These are phyloP conservation scores for Monochamus saltuarius DNA, from an alignment of 1,140 invertebrate species.

Conservation along the genomic window DNA sequence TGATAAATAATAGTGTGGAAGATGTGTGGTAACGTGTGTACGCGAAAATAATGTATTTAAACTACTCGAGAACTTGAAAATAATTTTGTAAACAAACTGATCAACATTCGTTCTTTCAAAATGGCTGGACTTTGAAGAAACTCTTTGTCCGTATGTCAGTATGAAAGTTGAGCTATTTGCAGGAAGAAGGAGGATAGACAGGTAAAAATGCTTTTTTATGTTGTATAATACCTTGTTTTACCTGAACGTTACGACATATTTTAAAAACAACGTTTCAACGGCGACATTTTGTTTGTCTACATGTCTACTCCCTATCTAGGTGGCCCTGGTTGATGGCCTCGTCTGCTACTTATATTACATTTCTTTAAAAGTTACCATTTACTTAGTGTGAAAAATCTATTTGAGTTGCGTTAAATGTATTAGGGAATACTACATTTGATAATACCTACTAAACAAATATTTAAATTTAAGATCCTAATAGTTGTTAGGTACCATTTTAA, in stretches of 20 bases:
- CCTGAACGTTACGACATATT: neutral
- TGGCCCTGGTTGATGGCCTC: slow-evolving; percentile 19
- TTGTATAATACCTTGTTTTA: neutral
- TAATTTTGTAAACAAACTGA: slow-evolving; percentile 38
- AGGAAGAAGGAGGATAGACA: slow-evolving; percentile 41
- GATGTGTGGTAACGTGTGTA: slow-evolving; percentile 31
- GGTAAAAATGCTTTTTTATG: slow-evolving; percentile 28
- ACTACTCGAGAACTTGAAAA: slow-evolving; percentile 24
- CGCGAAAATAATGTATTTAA: slow-evolving; percentile 29
- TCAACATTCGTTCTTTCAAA: slow-evolving; percentile 38
- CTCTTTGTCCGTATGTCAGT: slow-evolving; percentile 49
- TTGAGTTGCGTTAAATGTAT: too few relatives aligned
- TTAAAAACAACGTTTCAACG: slow-evolving; percentile 16
- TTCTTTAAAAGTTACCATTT: neutral
- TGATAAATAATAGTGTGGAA: slow-evolving; percentile 24
- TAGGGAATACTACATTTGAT: too few relatives aligned
- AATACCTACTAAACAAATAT: too few relatives aligned
- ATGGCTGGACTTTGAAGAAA: slow-evolving; percentile 48
- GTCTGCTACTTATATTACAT: slow-evolving; percentile 17
- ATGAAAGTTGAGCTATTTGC: slow-evolving; percentile 46
- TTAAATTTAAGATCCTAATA: too few relatives aligned
- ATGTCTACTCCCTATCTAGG: slow-evolving; percentile 25
- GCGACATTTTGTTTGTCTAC: slow-evolving; percentile 30
- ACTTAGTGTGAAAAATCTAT: too few relatives aligned
- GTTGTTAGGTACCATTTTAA: too few relatives aligned